phyloP scores from a whole-genome alignment of 2,797 vertebrate species.

The Tragelaphus eurycerus region DNA sequence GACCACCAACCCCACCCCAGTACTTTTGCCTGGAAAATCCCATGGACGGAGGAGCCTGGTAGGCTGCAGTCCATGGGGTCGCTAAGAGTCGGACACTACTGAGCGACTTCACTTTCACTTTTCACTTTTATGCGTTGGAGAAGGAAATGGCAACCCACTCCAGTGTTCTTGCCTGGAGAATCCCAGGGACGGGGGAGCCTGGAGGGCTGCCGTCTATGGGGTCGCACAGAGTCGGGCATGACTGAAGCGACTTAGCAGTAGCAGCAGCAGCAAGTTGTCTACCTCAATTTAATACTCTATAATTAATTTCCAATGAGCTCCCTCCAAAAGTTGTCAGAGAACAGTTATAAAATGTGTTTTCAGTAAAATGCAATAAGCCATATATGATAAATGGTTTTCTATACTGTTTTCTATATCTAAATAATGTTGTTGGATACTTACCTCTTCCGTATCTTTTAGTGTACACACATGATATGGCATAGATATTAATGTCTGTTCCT shows the following conservation, averaged over 20 bases:
- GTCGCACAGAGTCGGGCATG: too few relatives aligned
- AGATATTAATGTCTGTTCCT: slow-evolving; percentile 96
- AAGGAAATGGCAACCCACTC: too few relatives aligned
- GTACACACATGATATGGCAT: slow-evolving; percentile 99
- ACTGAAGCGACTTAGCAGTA: too few relatives aligned
- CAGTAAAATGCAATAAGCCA: not conserved
- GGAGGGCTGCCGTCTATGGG: too few relatives aligned
- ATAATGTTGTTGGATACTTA: slow-evolving; percentile 72
- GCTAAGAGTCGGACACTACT: too few relatives aligned
- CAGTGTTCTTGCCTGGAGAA: too few relatives aligned
- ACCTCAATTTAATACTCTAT: not conserved
- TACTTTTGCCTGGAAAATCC: too few relatives aligned
- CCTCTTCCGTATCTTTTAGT: slow-evolving; percentile 97
- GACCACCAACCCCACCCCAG: not conserved
- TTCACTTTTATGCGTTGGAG: too few relatives aligned
- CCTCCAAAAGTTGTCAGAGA: not conserved
- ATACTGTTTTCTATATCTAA: not conserved
- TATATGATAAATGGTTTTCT: not conserved
- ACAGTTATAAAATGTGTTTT: not conserved
- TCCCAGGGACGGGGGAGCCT: too few relatives aligned
- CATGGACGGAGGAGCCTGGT: too few relatives aligned
- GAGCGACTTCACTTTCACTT: too few relatives aligned
- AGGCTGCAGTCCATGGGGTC: too few relatives aligned
- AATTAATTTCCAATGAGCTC: not conserved
- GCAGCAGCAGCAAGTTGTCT: not conserved